Base-by-base conservation (phyloP, 2,797 vertebrate species). In the Myotis vivesi region DNA sequence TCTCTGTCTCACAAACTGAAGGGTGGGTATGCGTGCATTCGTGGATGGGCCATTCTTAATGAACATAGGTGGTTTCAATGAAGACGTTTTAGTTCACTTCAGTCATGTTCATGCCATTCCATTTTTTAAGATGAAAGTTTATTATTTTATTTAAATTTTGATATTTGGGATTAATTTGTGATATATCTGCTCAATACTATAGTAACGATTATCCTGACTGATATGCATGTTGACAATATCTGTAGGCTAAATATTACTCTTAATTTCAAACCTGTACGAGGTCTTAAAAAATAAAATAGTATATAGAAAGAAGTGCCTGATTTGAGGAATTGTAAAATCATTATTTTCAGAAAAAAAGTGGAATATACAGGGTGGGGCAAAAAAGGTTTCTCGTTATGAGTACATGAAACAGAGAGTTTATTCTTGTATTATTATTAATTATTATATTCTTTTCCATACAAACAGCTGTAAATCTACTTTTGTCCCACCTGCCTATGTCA, bases 1-100 rank as follows among this genome's bases (percentile, higher is more conserved):
- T 99, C 99, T 99, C 99, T 99, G 97, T 98, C 99, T 99, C 99
- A 99, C 98, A 99, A 99, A 99, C 99, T 99, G 98, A 99, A 99
- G 99, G 99, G 99, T 99, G 99, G 99, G 99, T 99, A 99, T 98
- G 98, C 98, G 98, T 98, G 98, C 97, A 97, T 98, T 98, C 97
- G 75, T n/a, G 96, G 98, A 97, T 93, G 98, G 98, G 98, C 97
- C 98, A 66, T 96, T 95, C 94, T 73, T 57, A 92, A 25, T 87
- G 53, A 92, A 73, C 3, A 11, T 62, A 73, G 64, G 46, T 73
- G 64, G 72, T 92, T 95, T 96, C 95, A 93, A 3, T 92, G 59
- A 94, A 88, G 44, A 76, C 66, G 82, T 81, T 91, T 38, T 46
- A 96, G 68, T 95, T n/a, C 79, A 96, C 33, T 2, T 96, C 73